phyloP scores from a whole-genome alignment of 2,113 vertebrate genomes.

The Eurystomus gularis region DNA sequence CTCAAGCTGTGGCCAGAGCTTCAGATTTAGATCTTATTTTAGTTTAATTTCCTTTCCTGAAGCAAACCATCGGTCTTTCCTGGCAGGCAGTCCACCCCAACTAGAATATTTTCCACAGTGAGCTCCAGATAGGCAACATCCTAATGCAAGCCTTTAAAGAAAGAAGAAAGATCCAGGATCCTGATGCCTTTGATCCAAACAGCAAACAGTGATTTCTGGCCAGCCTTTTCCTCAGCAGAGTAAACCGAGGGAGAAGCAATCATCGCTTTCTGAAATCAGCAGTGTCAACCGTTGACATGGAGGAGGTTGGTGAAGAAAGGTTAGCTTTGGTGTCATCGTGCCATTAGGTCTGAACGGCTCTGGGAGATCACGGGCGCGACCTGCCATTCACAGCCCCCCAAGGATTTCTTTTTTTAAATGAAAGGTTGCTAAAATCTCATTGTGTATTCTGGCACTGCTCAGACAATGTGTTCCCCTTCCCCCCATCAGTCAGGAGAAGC shows the following conservation, averaged over 20 bases:
- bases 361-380: neutral
- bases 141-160: neutral
- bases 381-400: constrained; percentile 47
- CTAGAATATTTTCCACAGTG: constrained; percentile 6
- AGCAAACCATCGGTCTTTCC: constrained; percentile 23
- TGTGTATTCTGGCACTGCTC: neutral
- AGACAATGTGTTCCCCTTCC: constrained; percentile 2
- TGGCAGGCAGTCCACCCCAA: neutral
- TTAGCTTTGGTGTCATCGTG: constrained; percentile 26
- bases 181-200: constrained; percentile 8
- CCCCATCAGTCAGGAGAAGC: neutral
- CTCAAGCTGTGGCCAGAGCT: neutral
- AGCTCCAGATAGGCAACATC: neutral
- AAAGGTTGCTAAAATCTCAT: constrained; percentile 40
- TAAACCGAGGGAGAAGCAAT: constrained; percentile 15
- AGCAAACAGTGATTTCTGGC: neutral
- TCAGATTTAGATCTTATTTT: constrained; percentile 6
- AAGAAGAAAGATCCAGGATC: neutral
- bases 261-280: constrained; percentile 31
- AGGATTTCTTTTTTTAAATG: constrained; percentile 36
- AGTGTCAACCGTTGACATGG: neutral
- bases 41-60: constrained; percentile 29
- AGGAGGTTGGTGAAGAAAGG: constrained; percentile 10
- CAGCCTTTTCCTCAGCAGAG: neutral
- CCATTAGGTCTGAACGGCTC: neutral